Evolutionary conservation across 2,113 vertebrate species (phyloP).

Genomic region (Agapornis roseicollis): DNA sequence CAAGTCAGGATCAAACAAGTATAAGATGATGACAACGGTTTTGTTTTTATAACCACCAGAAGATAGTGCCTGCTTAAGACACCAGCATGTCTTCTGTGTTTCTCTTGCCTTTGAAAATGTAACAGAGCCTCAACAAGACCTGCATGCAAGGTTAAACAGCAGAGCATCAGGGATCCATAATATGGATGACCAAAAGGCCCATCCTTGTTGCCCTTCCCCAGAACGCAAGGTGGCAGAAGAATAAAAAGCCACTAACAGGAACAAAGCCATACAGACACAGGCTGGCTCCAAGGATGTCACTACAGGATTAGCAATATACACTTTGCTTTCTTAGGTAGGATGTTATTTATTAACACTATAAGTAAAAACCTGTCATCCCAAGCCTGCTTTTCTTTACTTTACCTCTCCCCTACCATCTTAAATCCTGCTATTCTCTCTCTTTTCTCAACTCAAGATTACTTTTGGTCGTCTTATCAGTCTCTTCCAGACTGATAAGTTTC

Average conservation of each 20-base stretch:
- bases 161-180: background rate
- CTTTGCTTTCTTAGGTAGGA: background rate
- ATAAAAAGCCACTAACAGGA: background rate
- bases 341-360: background rate
- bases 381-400: conserved; percentile 9
- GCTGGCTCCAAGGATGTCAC: background rate
- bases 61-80: accelerated
- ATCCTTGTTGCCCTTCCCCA: background rate
- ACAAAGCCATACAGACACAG: background rate
- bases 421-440: conserved; percentile 36
- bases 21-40: accelerated
- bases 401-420: conserved; percentile 27
- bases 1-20: background rate
- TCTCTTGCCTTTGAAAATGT: background rate
- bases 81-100: background rate
- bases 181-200: background rate
- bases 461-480: conserved; percentile 51
- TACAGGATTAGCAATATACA: background rate
- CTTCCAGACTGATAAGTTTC: conserved; percentile 50
- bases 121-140: background rate
- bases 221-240: background rate
- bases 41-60: background rate
- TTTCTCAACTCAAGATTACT: conserved; percentile 48
- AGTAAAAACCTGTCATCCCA: conserved; percentile 8
- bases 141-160: background rate